Evolutionary conservation across 2,888 invertebrate species (phyloP).

Genomic region (Andricus quercusramuli): DNA sequence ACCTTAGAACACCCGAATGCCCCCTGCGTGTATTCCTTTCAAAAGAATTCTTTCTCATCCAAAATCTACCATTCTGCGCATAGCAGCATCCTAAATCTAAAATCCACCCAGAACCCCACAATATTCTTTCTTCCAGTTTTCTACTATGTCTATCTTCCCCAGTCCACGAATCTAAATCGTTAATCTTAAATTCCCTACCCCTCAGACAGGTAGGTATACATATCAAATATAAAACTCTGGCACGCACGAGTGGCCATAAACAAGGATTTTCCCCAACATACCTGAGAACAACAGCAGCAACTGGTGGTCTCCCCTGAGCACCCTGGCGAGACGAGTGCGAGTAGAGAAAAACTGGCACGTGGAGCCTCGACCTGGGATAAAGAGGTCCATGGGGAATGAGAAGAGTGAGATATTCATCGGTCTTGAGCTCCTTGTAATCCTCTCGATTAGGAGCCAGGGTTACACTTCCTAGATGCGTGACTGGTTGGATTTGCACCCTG

Average conservation of each 20-base stretch:
- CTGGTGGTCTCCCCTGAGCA: conserved; percentile 62
- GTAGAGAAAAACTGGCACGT: conserved; percentile 93
- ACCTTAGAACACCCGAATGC: background rate
- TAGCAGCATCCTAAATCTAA: background rate
- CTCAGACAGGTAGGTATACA: background rate
- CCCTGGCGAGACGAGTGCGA: conserved; percentile 76
- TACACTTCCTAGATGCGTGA: conserved; percentile 82
- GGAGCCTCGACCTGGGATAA: conserved; percentile 93
- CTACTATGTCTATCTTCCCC: background rate
- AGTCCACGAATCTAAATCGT: background rate
- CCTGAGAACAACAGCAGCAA: conserved; percentile 92
- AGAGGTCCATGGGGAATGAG: conserved; percentile 93
- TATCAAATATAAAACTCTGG: background rate
- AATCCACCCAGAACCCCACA: background rate
- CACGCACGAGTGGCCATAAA: background rate
- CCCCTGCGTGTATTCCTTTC: background rate
- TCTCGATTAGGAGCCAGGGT: conserved; percentile 89
- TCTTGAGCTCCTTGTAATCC: conserved; percentile 90
- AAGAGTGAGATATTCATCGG: conserved; percentile 91
- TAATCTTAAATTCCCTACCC: background rate
- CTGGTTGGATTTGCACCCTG: conserved; percentile 84
- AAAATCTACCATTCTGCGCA: background rate
- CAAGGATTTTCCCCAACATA: conserved; percentile 73
- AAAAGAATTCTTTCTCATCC: background rate
- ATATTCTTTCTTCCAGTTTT: background rate